phyloP scores from a whole-genome alignment of 1,140 invertebrate species.

The Catajapyx aquilonaris region DNA sequence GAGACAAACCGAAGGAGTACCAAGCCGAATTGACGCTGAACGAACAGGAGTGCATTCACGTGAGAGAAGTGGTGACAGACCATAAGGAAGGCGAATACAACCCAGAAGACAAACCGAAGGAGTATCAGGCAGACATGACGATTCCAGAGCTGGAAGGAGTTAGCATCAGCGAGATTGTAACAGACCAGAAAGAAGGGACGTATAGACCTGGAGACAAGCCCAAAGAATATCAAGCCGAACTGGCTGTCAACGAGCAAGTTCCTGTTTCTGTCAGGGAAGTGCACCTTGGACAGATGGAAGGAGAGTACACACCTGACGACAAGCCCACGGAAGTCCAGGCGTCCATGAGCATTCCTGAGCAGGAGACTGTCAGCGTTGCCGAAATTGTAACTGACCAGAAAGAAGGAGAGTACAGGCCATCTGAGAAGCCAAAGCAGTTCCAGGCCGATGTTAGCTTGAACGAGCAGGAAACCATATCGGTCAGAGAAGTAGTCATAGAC shows the following conservation, averaged over 20 bases:
- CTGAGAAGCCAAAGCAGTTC: background rate
- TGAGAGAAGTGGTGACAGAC: slow-evolving; percentile 21
- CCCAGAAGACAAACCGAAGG: slow-evolving; percentile 15
- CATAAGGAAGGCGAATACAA: slow-evolving; percentile 8
- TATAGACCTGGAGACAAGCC: slow-evolving; percentile 17
- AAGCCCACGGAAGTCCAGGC: slow-evolving; percentile 5
- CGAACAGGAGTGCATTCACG: background rate
- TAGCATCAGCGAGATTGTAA: slow-evolving; percentile 24
- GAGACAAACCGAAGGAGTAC: background rate
- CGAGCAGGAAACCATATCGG: background rate
- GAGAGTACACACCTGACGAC: background rate
- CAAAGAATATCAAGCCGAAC: slow-evolving; percentile 18
- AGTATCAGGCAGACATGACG: slow-evolving; percentile 15
- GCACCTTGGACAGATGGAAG: slow-evolving; percentile 9
- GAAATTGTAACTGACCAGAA: slow-evolving; percentile 15
- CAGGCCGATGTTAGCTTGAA: background rate
- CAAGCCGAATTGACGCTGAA: background rate
- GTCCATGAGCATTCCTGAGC: slow-evolving; percentile 5
- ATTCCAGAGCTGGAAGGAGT: slow-evolving; percentile 13
- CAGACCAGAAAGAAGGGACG: slow-evolving; percentile 28
- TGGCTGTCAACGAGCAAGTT: slow-evolving; percentile 13
- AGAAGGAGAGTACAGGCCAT: slow-evolving; percentile 22
- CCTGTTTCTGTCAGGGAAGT: slow-evolving; percentile 10
- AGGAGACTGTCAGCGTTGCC: slow-evolving; percentile 12
- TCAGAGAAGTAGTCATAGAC: slow-evolving; percentile 15